Conservation (phyloP, 2,797 vertebrate species). For the Crocidura indochinensis region DNA sequence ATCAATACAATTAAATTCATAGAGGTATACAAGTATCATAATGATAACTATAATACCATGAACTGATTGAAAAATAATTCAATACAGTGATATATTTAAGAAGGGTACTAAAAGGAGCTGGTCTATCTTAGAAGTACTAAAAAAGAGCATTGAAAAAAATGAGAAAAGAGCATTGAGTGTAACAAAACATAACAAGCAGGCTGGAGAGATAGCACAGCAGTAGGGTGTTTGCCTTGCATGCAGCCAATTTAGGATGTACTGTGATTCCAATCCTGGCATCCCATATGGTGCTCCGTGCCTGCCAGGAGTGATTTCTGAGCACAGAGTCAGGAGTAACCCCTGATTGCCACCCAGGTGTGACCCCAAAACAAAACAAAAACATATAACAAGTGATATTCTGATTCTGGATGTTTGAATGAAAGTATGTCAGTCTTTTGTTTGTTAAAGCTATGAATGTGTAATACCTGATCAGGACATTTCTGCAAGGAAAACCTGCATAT, state of each 20-base stretch:
- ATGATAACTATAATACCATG: not conserved
- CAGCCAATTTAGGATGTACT: too few relatives aligned
- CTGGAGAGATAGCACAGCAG: too few relatives aligned
- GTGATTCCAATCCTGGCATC: too few relatives aligned
- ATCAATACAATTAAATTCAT: not conserved
- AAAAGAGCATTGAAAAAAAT: too few relatives aligned
- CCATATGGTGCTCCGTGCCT: too few relatives aligned
- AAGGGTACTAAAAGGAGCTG: not conserved
- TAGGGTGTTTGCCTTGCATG: too few relatives aligned
- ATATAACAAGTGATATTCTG: not conserved
- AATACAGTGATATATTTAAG: not conserved
- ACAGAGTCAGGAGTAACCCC: too few relatives aligned
- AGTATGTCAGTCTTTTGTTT: not conserved
- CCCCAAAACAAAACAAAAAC: not conserved
- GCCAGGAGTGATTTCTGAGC: too few relatives aligned
- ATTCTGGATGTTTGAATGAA: not conserved
- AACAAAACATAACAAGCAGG: not conserved
- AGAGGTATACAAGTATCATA: not conserved
- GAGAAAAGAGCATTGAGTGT: not conserved
- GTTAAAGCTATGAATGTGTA: not conserved
- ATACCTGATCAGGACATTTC: not conserved
- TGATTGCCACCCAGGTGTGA: too few relatives aligned
- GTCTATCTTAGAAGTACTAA: too few relatives aligned
- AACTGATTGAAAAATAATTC: not conserved
- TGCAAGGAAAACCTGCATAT: not conserved